Evolutionary conservation across 1,140 invertebrate genomes (phyloP), one percentile per base, ranked within the genome.

Genomic region (Anastatus disparis): DNA sequence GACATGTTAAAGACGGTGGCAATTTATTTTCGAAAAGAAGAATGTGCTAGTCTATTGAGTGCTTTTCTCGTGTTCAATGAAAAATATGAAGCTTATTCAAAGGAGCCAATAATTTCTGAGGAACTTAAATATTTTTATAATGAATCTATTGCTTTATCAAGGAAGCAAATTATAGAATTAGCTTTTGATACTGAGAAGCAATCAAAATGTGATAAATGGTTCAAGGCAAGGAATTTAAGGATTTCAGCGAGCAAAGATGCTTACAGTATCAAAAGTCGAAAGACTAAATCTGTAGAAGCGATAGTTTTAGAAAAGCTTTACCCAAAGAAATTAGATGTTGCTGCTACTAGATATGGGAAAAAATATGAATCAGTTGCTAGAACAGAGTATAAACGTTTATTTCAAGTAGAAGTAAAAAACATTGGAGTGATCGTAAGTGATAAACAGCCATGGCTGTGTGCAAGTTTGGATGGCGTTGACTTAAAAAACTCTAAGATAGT

Each of bases 91-190:
- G n/a, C n/a, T n/a, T n/a, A n/a, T n/a, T n/a, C n/a, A n/a, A n/a
- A n/a, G n/a, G n/a, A n/a, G n/a, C n/a, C n/a, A n/a, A n/a, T n/a
- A n/a, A n/a, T n/a, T n/a, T n/a, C n/a, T n/a, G n/a, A 42, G n/a
- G 40, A 42, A 42, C 40, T 42, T 10, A 3, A 42, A 3, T 15
- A 3, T 20, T 20, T 48, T 48, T 48, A 48, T 20, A 48, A 48
- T 3, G 17, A 48, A 3, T 2, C 15, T 3, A 48, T 48, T 20
- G 8, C 22, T 8, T 48, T 48, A 42, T 4, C 42, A 20, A 68
- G 67, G 63, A 72, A 76, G 74, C 74, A 78, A 71, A 82, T 78
- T 74, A 56, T 78, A 77, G 70, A 77, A 77, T 71, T 77, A 71
- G 73, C 72, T 74, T 73, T 42, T 65, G 42, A 73, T 44, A 80